A percentile compares a stretch with the other conserved stretches of the same genome.
These are phyloP conservation scores for honey bee (Apis mellifera) DNA, from an alignment of 1,140 invertebrate genomes.

Conservation along the genomic window Amel_HAv3.1 CM009938.2:11552501-11553000, in stretches of 20 bases:
- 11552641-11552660: constrained; percentile 1
- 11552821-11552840: too few relatives aligned
- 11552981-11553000: too few relatives aligned
- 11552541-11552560: constrained; percentile 77
- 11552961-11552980: too few relatives aligned
- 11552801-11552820: too few relatives aligned
- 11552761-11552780: not conserved
- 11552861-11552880: too few relatives aligned
- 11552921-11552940: too few relatives aligned
- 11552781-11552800: not conserved
- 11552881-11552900: too few relatives aligned
- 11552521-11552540: constrained; percentile 65
- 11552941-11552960: too few relatives aligned
- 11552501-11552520: constrained; percentile 75
- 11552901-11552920: too few relatives aligned
- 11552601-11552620: constrained; percentile 71
- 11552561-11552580: constrained; percentile 77
- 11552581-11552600: constrained; percentile 70
- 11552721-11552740: not conserved
- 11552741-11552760: not conserved
- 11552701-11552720: not conserved
- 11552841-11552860: too few relatives aligned
- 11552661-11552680: constrained; percentile 10
- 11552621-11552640: constrained; percentile 74
- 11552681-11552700: not conserved